Base-by-base conservation (phyloP, 2,888 invertebrate species). In the Xanthia icteritia region DNA sequence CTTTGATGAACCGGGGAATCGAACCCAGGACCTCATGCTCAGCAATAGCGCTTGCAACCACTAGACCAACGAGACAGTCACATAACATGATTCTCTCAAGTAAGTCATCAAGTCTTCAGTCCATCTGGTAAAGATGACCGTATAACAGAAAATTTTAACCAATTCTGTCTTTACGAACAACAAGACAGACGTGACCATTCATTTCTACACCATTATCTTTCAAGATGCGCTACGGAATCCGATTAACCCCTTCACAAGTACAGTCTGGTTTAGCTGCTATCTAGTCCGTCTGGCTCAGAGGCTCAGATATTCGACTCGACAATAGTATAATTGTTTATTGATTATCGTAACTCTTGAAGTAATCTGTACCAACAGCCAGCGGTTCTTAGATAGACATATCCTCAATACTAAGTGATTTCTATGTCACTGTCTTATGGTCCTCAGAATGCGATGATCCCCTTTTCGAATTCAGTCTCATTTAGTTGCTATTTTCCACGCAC, bases 201-300 rank as follows among this genome's bases (percentile, higher is more conserved):
- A 68, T 27, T 68, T 64, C 51, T 42, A 20, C 9, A 23, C 13
- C 27, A 64, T 76, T 79, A 58, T 79, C 36, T 68, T 45, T 36
- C 54, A 39, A 13, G 48, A 6, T 45, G 45, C 60, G 5, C 36
- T 42, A 23, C 11, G 5, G 2, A 82, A 82, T 68, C 63, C 63
- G 48, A 51, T 63, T 75, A 36, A 58, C 58, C 42, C n/a, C 15
- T 51, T 51, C 17, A 58, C 5, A 68, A 58, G 58, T 64, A 51
- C 17, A 64, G 36, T 64, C 15, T 58, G 63, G 56, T 42, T 75
- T 39, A 68, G 11, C 58, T 82, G 39, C 17, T 82, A 82, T 68
- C 63, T 68, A 31, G 60, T 39, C 11, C 15, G 13, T 39, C 23
- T 42, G 27, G 31, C 2, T 31, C 2, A n/a, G n/a, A n/a, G n/a